Base-by-base conservation (phyloP, 2,888 invertebrate genomes). In the Graphium colonna region DNA sequence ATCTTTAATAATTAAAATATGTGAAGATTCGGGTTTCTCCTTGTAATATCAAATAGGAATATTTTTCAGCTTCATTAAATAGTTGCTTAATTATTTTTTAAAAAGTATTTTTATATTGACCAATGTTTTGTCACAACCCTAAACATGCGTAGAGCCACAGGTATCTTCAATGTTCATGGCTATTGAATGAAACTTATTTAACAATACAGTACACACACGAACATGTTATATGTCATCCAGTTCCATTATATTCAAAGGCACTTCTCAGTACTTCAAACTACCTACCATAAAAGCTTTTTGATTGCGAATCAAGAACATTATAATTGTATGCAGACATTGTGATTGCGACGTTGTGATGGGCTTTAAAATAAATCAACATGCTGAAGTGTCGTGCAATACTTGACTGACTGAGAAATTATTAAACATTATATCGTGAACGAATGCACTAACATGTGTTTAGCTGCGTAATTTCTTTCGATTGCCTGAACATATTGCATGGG, bases 171-270 rank as follows among this genome's bases (percentile, higher is more conserved):
- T 60, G 62, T 62, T 64, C 62, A 60, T 66, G 60, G 61, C 64
- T 69, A 61, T 73, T 76, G 64, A 75, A 74, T 74, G 69, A 68
- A 69, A 68, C 62, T 57, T 68, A 68, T 74, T 72, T 63, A 68
- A 62, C 62, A 65, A 56, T 60, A 62, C 62, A 60, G 59, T 60
- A 59, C 62, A 60, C 56, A 62, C 59, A 50, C 54, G 16, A 54
- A 44, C 49, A 28, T 40, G 50, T 41, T 45, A 31, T 50, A 54
- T 50, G 41, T 50, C 54, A 41, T 54, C 45, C 38, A 46, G 45
- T 45, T 46, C 56, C 51, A 62, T 60, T 60, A 61, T 58, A 55
- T 52, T 57, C 50, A 55, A 64, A 60, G 49, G 40, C 56, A 56
- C 56, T 60, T 56, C 54, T 58, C 33, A 43, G 55, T 58, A 58